phyloP scores from a whole-genome alignment of 2,888 invertebrate species.

The Lepidochrysops patricia region DNA sequence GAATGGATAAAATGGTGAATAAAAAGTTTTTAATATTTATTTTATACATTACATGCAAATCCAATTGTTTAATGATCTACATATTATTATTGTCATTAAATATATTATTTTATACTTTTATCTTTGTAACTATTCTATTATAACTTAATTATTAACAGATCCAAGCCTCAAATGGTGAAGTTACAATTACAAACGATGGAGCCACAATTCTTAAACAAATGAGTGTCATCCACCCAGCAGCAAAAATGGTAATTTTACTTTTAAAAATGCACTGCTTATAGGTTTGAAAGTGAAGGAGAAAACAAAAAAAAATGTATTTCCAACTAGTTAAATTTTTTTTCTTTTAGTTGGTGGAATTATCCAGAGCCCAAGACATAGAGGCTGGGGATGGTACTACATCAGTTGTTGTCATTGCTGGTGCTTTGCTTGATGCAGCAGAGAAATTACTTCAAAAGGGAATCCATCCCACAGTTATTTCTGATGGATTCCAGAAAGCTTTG shows the following conservation, averaged over 20 bases:
- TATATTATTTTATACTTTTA: constrained; percentile 12
- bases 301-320: no score
- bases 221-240: constrained; percentile 98
- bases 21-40: constrained; percentile 10
- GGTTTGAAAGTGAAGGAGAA: no score
- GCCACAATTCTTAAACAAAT: constrained; percentile 99
- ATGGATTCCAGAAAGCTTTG: constrained; percentile 94
- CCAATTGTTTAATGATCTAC: no score
- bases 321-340: constrained; percentile 7
- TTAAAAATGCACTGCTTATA: no score
- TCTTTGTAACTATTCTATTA: no score
- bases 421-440: constrained; percentile 94
- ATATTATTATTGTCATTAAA: no score
- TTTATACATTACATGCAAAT: no score
- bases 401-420: constrained; percentile 97
- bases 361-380: constrained; percentile 98
- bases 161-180: constrained; percentile 96
- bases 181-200: constrained; percentile 99
- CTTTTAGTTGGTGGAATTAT: constrained; percentile 93
- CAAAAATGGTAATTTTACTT: constrained; percentile 88
- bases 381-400: constrained; percentile 99
- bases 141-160: constrained; percentile 76
- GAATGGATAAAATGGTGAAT: constrained; percentile 99
- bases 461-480: constrained; percentile 97
- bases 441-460: constrained; percentile 94